Conservation (phyloP, 1,140 invertebrate species). For the Sarcophaga peregrina region DNA sequence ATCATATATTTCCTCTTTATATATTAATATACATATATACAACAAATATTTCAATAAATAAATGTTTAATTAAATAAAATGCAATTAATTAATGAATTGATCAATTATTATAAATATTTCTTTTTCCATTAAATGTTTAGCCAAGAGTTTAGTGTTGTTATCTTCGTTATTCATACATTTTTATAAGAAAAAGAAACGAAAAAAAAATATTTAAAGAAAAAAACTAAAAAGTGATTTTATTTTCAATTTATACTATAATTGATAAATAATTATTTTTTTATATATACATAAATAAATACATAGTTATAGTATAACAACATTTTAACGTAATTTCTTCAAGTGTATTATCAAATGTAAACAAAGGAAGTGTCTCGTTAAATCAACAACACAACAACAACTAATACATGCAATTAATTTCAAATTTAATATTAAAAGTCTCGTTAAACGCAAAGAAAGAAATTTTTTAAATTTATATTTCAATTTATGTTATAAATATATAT, state of each 20-base stretch:
- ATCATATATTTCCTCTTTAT: background rate
- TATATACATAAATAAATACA: background rate
- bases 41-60: background rate
- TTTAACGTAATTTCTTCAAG: slow-evolving; percentile 35
- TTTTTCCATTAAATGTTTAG: slow-evolving; percentile 50
- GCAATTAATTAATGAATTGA: slow-evolving; percentile 21
- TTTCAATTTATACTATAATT: background rate
- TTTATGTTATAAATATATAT: no score
- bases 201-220: no score
- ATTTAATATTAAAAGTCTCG: no score
- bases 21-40: background rate
- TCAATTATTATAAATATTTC: background rate
- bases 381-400: background rate
- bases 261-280: background rate
- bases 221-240: background rate
- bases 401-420: background rate
- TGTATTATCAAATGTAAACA: slow-evolving; percentile 51
- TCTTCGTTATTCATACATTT: background rate
- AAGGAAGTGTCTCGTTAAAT: slow-evolving; percentile 26
- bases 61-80: background rate
- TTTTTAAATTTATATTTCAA: background rate
- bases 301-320: background rate
- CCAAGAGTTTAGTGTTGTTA: slow-evolving; percentile 65
- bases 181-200: slow-evolving; percentile 43
- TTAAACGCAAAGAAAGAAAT: no score